Base-by-base conservation (phyloP, 2,113 vertebrate species). In the Pituophis catenifer region DNA sequence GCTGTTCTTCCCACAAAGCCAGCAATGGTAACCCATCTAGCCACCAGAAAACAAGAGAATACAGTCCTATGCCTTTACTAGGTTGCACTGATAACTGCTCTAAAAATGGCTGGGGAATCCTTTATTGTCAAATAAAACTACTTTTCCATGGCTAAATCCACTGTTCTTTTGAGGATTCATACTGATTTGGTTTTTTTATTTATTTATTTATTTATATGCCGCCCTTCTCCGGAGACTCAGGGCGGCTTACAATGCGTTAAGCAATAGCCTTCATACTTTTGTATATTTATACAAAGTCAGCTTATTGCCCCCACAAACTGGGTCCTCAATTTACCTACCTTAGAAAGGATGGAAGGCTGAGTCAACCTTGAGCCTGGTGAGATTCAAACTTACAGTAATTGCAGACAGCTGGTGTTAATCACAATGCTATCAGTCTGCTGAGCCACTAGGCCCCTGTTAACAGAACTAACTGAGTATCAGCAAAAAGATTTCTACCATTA, bases 1-100 rank as follows among this genome's bases (percentile, higher is more conserved):
- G 96, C 99, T 99, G 98, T 99, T 98, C 94, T 98, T 99, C 86
- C 99, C 98, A 0, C 99, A 99, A 91, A 99, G 98, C 94, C 97
- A 98, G 96, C 99, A 99, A 97, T 99, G 98, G 95, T 98, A 98
- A 59, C 98, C 98, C 93, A 97, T 98, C 99, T 99, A 94, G 89
- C 2, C 44, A 0, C 58, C 24, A 95, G 89, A 96, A 91, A 96
- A 24, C 93, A 85, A 87, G 53, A 91, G 95, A 95, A 92, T 1
- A 59, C 95, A 93, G 95, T 88, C 17, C 24, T 9, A 0, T 1
- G 29, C 57, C 75, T 58, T 91, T 65, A 86, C 52, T 52, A 26
- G 58, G 48, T n/a, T 92, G 21, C 48, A 62, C 15, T 87, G 55
- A 52, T 21, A 50, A 29, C 86, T 70, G 29, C 12, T 65, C 58